phyloP scores from a whole-genome alignment of 2,888 invertebrate genomes.

The Drosophila diplacantha region DNA sequence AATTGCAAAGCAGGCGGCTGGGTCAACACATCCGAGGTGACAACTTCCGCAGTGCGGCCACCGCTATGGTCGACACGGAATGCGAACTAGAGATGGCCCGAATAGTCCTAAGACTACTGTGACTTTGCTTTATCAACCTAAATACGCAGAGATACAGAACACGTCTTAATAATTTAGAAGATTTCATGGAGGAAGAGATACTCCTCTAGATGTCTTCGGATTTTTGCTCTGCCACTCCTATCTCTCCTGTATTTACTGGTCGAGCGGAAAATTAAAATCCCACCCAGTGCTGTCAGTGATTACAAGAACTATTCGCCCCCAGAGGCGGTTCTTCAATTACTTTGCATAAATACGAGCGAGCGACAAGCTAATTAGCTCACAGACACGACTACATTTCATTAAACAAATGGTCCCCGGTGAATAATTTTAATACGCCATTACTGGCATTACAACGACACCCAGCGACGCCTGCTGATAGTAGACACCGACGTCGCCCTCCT shows the following conservation, averaged over 20 bases:
- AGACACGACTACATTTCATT: conserved; percentile 66
- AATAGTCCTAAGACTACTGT: background rate
- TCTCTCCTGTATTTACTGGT: conserved; percentile 3
- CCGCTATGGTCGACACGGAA: background rate
- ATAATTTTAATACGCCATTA: conserved; percentile 71
- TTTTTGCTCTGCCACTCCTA: background rate
- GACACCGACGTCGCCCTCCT: conserved; percentile 2
- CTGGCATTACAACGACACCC: conserved; percentile 64
- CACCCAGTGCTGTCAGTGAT: conserved; percentile 1
- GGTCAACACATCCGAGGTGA: conserved; percentile 11
- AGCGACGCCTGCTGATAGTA: conserved; percentile 58
- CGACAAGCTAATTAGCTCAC: conserved; percentile 62
- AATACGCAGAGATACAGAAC: background rate
- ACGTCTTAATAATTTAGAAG: background rate
- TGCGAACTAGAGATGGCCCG: background rate
- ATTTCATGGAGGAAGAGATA: background rate
- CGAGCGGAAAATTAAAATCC: conserved; percentile 35
- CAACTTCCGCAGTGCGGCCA: conserved; percentile 10
- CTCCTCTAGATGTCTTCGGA: background rate
- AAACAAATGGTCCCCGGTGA: conserved; percentile 67
- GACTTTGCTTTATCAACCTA: background rate
- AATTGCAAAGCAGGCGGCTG: conserved; percentile 26
- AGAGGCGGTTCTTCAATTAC: conserved; percentile 30
- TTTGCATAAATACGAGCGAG: conserved; percentile 37
- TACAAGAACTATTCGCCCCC: conserved; percentile 19